These are phyloP conservation scores for Julus scandinavius DNA, from an alignment of 2,888 invertebrate genomes.

Conservation along the genomic window DNA sequence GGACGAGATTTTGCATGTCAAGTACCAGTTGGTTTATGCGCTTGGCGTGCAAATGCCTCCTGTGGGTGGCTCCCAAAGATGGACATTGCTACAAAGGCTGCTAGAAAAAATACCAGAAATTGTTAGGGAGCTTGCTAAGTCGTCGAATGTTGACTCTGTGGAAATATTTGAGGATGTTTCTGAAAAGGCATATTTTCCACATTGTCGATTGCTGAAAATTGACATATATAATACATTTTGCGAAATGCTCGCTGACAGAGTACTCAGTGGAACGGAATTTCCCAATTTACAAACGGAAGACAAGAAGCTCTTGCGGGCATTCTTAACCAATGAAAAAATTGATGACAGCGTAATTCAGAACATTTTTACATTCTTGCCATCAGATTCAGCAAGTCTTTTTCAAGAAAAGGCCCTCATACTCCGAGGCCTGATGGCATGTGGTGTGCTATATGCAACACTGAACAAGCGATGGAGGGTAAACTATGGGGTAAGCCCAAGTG, in stretches of 20 bases:
- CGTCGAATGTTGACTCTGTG: background rate
- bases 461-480: slow-evolving; percentile 43
- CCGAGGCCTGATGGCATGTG: slow-evolving; percentile 17
- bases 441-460: background rate
- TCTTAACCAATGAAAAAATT: background rate
- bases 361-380: background rate
- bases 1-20: slow-evolving; percentile 60
- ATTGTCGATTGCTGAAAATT: background rate
- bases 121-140: background rate
- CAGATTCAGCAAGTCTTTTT: background rate
- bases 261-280: slow-evolving; percentile 34
- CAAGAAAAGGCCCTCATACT: slow-evolving; percentile 5
- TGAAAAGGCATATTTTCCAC: background rate
- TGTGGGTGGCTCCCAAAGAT: slow-evolving; percentile 55
- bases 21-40: slow-evolving; percentile 60
- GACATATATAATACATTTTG: background rate
- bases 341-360: background rate
- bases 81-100: background rate
- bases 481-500: slow-evolving; percentile 3
- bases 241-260: background rate
- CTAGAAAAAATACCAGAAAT: background rate
- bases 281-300: background rate
- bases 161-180: background rate
- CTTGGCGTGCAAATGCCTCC: slow-evolving; percentile 57
- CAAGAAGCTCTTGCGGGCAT: background rate